These are phyloP conservation scores for Brachionus rotundiformis DNA, from an alignment of 1,140 invertebrate species.

Conservation along the genomic window DNA sequence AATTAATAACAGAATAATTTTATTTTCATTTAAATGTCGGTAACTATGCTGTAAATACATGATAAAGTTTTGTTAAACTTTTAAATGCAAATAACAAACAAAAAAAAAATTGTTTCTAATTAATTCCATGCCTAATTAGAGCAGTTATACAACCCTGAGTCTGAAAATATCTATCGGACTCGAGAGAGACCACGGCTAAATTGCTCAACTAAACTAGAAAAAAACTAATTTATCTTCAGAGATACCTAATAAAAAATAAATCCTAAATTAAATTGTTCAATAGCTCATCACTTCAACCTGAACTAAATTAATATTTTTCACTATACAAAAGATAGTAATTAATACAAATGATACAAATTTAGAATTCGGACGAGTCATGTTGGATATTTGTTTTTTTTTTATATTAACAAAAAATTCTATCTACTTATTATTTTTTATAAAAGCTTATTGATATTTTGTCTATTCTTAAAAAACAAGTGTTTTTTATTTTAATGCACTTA, in stretches of 20 bases:
- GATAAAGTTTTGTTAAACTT: background rate
- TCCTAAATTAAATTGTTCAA: constrained; percentile 9
- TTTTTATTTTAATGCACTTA: constrained; percentile 16
- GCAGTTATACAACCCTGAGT: constrained; percentile 13
- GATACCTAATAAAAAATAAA: background rate
- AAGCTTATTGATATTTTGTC: background rate
- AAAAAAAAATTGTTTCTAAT: constrained; percentile 32
- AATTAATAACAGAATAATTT: background rate
- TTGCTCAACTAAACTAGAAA: background rate
- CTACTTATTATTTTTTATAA: background rate
- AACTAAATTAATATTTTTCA: background rate
- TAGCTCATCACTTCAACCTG: background rate
- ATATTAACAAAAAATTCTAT: background rate
- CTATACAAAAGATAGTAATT: background rate
- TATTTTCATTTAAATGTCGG: constrained; percentile 11
- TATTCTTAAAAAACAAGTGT: background rate
- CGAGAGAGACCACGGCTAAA: constrained; percentile 1
- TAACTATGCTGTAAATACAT: constrained; percentile 36
- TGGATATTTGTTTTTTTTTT: constrained; percentile 8
- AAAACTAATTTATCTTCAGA: constrained; percentile 10
- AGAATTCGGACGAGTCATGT: background rate
- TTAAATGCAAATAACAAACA: background rate
- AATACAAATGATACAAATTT: constrained; percentile 22
- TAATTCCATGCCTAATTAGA: constrained; percentile 26
- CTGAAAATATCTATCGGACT: background rate